Evolutionary conservation across 2,797 vertebrate species (phyloP), one percentile per base, ranked within the genome.

Genomic region (Parambassis ranga): DNA sequence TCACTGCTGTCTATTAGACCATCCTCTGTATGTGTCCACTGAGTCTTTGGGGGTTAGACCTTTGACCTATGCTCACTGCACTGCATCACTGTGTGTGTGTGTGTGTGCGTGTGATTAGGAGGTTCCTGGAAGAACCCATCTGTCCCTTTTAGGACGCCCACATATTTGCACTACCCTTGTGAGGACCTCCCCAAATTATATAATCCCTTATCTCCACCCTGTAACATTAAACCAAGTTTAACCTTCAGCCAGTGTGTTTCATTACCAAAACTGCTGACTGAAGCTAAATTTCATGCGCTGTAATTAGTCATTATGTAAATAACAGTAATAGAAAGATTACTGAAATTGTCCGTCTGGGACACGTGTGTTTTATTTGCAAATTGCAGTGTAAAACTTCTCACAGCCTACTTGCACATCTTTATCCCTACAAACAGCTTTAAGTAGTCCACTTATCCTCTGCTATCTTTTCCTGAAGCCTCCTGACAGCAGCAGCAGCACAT

Each of bases 391-490:
- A 38, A 52, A 56, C 37, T 38, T 55, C 35, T 51, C 30, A 0
- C 15, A 26, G 48, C 26, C 33, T 49, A 2, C 24, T 19, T 15
- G 10, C 43, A 41, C 31, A 24, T 52, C 61, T 62, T 77, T 62
- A 83, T 72, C 76, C 39, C 32, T 81, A 80, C 78, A 83, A 86
- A 79, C 65, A 18, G 74, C 65, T 68, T 75, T 69, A 81, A 83
- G 62, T 33, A 15, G 55, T 76, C 42, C 52, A 50, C 42, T 81
- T 73, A 75, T 83, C 75, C 62, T 4, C 44, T 7, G 1, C 11
- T n/a, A 9, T 77, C 56, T 56, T 49, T 10, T 67, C 75, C 55
- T 62, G 4, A 55, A 66, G 70, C 71, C 22, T 71, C 71, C 66
- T 65, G 77, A 72, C 75, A 79, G 58, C 66, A 65, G 39, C 6